A percentile compares a stretch with the other conserved stretches of the same genome.
Conservation (phyloP, 1,140 invertebrate species). For the Drosophila burlai region DNA sequence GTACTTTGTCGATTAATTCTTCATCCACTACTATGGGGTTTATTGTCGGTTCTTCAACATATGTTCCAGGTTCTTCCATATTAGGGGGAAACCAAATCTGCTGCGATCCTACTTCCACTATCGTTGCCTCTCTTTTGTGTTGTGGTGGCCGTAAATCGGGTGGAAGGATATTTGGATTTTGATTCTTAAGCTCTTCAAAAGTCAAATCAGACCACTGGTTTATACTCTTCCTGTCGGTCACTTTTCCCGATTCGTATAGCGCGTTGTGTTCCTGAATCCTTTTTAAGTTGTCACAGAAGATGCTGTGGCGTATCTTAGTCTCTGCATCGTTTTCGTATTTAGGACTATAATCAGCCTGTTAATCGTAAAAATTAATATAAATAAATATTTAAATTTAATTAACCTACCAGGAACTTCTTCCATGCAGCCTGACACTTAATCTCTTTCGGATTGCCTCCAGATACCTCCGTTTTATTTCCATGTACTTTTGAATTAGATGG, state of each 20-base stretch:
- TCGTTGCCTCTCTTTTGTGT: no score
- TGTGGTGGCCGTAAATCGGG: no score
- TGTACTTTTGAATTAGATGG: no score
- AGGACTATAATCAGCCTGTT: slow-evolving; percentile 3
- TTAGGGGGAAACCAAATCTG: background rate
- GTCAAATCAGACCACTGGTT: slow-evolving; percentile 54
- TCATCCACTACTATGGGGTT: background rate
- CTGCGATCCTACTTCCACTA: background rate
- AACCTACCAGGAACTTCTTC: slow-evolving; percentile 6
- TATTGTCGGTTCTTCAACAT: background rate
- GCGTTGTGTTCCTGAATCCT: no score
- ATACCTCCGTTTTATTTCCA: no score
- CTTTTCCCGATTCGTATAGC: background rate
- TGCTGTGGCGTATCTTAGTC: no score
- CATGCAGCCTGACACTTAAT: background rate
- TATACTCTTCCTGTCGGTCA: slow-evolving; percentile 26
- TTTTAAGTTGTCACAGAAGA: no score
- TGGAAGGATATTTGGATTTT: background rate
- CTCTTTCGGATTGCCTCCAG: background rate
- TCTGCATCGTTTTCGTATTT: slow-evolving; percentile 11
- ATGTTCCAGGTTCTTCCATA: background rate
- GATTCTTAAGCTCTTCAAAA: slow-evolving; percentile 24
- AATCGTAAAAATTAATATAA: background rate
- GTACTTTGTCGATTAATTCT: background rate
- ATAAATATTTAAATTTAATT: background rate